Conservation (phyloP, 2,797 vertebrate genomes). For the Hypotaenidia okinawae region DNA sequence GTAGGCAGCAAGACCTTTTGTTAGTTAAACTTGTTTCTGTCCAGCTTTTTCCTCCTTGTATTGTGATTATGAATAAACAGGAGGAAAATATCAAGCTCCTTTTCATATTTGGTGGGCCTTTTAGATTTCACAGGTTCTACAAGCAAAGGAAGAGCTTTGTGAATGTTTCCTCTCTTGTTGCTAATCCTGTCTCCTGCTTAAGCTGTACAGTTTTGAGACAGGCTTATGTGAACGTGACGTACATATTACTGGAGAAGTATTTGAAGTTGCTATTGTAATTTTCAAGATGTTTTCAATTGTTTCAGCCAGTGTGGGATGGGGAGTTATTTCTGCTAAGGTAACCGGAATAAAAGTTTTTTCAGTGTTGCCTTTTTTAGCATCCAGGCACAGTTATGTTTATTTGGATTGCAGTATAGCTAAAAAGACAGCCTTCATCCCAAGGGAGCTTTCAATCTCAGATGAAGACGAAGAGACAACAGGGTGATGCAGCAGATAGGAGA, state of each 20-base stretch:
- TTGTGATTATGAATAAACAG: not conserved
- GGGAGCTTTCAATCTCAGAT: not conserved
- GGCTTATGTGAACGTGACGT: not conserved
- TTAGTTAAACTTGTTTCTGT: not conserved
- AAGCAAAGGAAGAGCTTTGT: not conserved
- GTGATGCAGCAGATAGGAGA: not conserved
- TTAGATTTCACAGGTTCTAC: not conserved
- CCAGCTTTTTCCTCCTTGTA: not conserved
- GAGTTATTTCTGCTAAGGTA: not conserved
- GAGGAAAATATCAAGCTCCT: not conserved
- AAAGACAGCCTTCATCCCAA: not conserved
- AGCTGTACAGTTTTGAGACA: not conserved
- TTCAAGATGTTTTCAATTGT: not conserved
- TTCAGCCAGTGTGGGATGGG: not conserved
- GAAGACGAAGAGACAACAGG: not conserved
- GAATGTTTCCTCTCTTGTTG: not conserved
- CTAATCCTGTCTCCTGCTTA: not conserved
- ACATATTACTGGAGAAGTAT: not conserved
- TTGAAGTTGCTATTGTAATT: not conserved
- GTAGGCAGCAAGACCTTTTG: not conserved
- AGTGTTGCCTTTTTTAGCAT: not conserved
- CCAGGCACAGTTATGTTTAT: not conserved
- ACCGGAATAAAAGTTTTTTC: not conserved
- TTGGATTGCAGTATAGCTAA: not conserved
- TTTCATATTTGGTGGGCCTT: not conserved